These are phyloP conservation scores for Colletes latitarsis DNA, from an alignment of 1,140 invertebrate species.

Conservation along the genomic window DNA sequence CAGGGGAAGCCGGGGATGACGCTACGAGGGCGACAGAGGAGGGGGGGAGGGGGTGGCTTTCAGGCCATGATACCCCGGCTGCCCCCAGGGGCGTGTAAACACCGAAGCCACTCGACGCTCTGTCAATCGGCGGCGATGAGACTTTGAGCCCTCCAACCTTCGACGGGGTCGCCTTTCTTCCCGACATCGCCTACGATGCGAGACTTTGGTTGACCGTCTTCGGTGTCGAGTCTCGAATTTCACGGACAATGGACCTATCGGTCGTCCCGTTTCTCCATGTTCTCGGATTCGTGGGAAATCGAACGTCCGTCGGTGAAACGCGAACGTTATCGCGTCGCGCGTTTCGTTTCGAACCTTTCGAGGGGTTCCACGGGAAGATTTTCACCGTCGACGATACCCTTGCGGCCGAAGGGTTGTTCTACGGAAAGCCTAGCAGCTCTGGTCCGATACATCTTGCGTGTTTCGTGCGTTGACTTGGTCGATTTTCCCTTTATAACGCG, in stretches of 20 bases:
- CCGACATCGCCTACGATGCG: no score
- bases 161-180: not conserved
- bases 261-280: constrained; percentile 25
- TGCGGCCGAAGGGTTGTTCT: no score
- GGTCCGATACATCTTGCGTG: no score
- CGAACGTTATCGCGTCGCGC: not conserved
- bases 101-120: constrained; percentile 68
- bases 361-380: not conserved
- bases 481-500: no score
- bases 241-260: constrained; percentile 46
- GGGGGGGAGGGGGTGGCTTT: constrained; percentile 56
- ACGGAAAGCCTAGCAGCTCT: no score
- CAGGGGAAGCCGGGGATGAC: constrained; percentile 57
- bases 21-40: constrained; percentile 49
- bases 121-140: constrained; percentile 71
- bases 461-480: no score
- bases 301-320: not conserved
- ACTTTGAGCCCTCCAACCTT: constrained; percentile 24
- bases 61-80: constrained; percentile 59
- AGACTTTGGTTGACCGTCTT: constrained; percentile 1
- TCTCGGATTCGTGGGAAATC: constrained; percentile 32
- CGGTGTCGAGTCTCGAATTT: constrained; percentile 47
- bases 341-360: constrained; percentile 20
- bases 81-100: constrained; percentile 76
- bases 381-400: not conserved